Evolutionary conservation across 1,140 invertebrate species (phyloP).

Genomic region (Ceratina australensis): DNA sequence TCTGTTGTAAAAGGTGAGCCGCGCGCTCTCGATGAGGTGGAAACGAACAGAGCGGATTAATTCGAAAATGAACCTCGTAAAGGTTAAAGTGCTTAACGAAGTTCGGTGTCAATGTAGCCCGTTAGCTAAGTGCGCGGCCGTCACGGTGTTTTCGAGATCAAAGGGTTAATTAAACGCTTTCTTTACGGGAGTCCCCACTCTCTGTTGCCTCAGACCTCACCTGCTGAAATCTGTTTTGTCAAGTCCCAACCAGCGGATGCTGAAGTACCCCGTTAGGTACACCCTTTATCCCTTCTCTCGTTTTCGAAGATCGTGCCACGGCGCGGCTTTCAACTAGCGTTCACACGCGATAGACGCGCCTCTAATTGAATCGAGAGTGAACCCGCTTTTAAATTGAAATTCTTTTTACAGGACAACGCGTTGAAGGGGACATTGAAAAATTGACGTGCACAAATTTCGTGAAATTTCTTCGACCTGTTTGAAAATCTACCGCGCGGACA

Average conservation of each 20-base stretch:
- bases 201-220: constrained; percentile 23
- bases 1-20: neutral
- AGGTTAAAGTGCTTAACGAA: constrained; percentile 50
- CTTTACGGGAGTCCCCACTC: constrained; percentile 12
- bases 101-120: constrained; percentile 40
- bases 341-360: constrained; percentile 12
- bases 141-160: constrained; percentile 47
- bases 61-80: constrained; percentile 42
- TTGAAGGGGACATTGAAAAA: too few relatives aligned
- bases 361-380: constrained; percentile 18
- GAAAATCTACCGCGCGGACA: too few relatives aligned
- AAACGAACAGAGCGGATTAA: constrained; percentile 32
- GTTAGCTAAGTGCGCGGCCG: constrained; percentile 43
- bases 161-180: constrained; percentile 49
- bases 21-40: neutral
- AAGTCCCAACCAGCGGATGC: constrained; percentile 15
- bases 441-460: neutral
- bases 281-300: neutral
- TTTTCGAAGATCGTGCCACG: neutral
- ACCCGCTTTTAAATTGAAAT: neutral
- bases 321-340: constrained; percentile 11
- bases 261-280: constrained; percentile 7
- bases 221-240: constrained; percentile 43
- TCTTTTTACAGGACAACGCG: neutral
- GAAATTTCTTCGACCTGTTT: too few relatives aligned